These are phyloP conservation scores for Oophaga pumilio DNA, from an alignment of 2,113 vertebrate genomes.

Conservation along the genomic window DNA sequence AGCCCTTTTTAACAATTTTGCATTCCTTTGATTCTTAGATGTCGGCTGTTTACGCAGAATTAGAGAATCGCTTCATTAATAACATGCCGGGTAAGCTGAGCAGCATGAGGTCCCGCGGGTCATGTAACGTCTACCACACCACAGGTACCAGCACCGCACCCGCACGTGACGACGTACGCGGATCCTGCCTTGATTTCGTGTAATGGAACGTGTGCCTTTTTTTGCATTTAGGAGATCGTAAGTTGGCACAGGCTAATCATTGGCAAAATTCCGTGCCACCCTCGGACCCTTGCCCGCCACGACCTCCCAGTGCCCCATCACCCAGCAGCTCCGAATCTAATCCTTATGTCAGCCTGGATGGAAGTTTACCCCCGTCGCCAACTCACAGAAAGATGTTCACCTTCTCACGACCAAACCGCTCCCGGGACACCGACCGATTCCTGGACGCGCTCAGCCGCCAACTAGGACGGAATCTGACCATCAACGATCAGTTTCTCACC, in stretches of 20 bases:
- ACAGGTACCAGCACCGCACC: conserved; percentile 67
- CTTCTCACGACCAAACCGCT: conserved; percentile 86
- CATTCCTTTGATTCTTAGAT: conserved; percentile 72
- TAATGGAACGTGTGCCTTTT: not conserved
- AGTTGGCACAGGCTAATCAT: conserved; percentile 72
- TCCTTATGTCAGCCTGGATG: conserved; percentile 94
- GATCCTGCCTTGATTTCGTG: not conserved
- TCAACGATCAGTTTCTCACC: conserved; percentile 86
- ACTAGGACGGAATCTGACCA: conserved; percentile 85
- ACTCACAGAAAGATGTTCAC: conserved; percentile 88
- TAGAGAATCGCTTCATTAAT: conserved; percentile 81
- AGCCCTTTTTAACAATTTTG: not conserved
- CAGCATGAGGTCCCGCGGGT: conserved; percentile 47
- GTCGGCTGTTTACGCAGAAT: conserved; percentile 91
- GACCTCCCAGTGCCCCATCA: conserved; percentile 79
- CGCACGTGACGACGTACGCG: not conserved
- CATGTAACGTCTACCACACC: conserved; percentile 66
- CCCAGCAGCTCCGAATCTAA: conserved; percentile 93
- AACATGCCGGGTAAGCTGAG: conserved; percentile 82
- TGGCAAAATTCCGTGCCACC: conserved; percentile 83
- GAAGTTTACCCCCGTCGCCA: conserved; percentile 84
- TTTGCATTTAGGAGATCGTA: conserved; percentile 75
- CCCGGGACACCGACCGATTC: conserved; percentile 92
- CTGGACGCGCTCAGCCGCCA: conserved; percentile 91
- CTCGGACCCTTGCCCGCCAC: conserved; percentile 77